Percentiles rank a stretch among this genome's conserved stretches.
These are phyloP conservation scores for Liparis tanakae DNA, from an alignment of 2,797 vertebrate genomes.

Conservation along the genomic window DNA sequence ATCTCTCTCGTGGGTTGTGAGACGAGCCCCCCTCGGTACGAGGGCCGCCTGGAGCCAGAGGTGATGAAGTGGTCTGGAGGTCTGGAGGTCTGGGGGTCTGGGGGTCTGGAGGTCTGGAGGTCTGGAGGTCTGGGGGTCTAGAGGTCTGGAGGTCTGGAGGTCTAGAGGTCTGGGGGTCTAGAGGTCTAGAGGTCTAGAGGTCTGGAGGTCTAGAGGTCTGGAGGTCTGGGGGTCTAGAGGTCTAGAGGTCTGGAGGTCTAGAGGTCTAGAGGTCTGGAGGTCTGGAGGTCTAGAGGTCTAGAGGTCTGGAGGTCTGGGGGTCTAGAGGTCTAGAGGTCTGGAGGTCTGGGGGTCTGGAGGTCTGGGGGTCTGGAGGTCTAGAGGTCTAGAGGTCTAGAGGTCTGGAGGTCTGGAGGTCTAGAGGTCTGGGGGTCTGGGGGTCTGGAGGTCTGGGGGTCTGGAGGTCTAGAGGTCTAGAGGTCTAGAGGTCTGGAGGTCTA, in stretches of 20 bases:
- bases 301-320: conserved; percentile 48
- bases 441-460: conserved; percentile 48
- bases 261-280: conserved; percentile 15
- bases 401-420: conserved; percentile 46
- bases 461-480: conserved; percentile 50
- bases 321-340: no score
- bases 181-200: conserved; percentile 63
- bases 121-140: conserved; percentile 46
- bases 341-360: conserved; percentile 45
- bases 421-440: conserved; percentile 49
- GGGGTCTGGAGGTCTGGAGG: conserved; percentile 53
- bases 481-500: no score
- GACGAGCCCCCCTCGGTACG: conserved; percentile 48
- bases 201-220: no score
- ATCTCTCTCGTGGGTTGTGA: conserved; percentile 36
- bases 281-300: conserved; percentile 53
- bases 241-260: no score
- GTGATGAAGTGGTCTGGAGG: conserved; percentile 59
- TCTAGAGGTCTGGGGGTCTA: conserved; percentile 28
- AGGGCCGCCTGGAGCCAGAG: conserved; percentile 58
- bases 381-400: no score
- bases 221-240: not conserved
- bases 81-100: conserved; percentile 46
- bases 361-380: no score
- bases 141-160: conserved; percentile 55